Base-by-base conservation (phyloP, 2,797 vertebrate genomes). In the Sciaenops ocellatus region DNA sequence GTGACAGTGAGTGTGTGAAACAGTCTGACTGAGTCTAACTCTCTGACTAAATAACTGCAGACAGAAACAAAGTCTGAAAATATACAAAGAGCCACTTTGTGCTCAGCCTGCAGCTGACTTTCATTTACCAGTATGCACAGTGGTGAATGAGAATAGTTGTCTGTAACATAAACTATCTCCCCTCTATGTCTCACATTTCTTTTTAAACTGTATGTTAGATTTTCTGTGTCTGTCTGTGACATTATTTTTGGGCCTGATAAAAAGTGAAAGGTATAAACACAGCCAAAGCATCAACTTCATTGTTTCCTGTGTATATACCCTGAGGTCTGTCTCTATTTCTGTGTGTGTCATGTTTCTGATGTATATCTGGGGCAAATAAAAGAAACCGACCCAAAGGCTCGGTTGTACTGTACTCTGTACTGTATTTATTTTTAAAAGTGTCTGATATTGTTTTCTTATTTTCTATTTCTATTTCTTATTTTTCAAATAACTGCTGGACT, bases 21-120 rank as follows among this genome's bases (percentile, higher is more conserved):
- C 12, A 69, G 66, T 66, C 62, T 17, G 59, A 76, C 69, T 69
- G 73, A 42, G 69, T 69, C 57, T 28, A 34, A 80, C 67, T 75
- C 51, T 50, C 66, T 76, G 50, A 83, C 69, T 71, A 56, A 80
- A 72, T 63, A 57, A 73, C 71, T 59, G 60, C 12, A 46, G 62
- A 78, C 63, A 46, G 72, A 80, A 74, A 82, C 69, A 69, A 76
- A 82, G 69, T 10, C 74, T 55, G 44, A 16, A 74, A 68, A 59
- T 42, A 56, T 44, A 77, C 79, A 88, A 74, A 79, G 82, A 22
- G 30, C 0, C 63, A 84, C 82, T 26, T 51, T 64, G 73, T 80
- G 61, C 48, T 66, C 20, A 17, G 48, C 56, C 52, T 16, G 26
- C 72, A 71, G 78, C 79, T 69, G 70, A 85, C 77, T 65, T 78